Conservation (phyloP, 2,888 invertebrate species). For the Agelastica alni region DNA sequence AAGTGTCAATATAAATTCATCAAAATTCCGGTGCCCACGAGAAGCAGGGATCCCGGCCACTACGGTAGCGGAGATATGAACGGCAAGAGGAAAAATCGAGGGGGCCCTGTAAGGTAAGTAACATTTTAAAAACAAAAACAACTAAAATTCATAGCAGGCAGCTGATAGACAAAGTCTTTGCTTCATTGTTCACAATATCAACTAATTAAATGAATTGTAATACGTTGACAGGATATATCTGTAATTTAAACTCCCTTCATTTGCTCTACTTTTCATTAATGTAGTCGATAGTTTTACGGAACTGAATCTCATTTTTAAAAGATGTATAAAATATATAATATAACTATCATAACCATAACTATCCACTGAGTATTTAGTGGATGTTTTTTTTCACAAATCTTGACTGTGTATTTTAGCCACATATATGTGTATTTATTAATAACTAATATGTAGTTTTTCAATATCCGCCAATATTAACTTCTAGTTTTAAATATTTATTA, state of each 20-base stretch:
- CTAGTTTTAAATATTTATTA: too few species aligned
- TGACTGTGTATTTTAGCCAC: too few species aligned
- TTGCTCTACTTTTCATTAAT: slow-evolving; percentile 21
- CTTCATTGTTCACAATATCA: too few species aligned
- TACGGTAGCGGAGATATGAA: slow-evolving; percentile 74
- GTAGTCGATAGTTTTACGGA: slow-evolving; percentile 1
- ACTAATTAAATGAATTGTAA: slow-evolving; percentile 6
- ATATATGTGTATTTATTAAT: too few species aligned
- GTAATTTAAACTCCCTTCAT: slow-evolving; percentile 12
- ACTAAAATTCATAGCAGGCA: background rate
- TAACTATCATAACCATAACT: too few species aligned
- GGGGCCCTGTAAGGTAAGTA: slow-evolving; percentile 73
- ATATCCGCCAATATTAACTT: too few species aligned
- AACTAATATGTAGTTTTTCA: too few species aligned
- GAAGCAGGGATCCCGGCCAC: slow-evolving; percentile 79
- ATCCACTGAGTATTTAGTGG: too few species aligned
- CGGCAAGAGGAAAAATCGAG: slow-evolving; percentile 83
- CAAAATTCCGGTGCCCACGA: slow-evolving; percentile 88
- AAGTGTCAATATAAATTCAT: slow-evolving; percentile 47
- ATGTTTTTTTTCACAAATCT: too few species aligned
- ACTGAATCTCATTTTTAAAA: too few species aligned
- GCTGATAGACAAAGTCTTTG: background rate
- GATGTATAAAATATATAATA: too few species aligned
- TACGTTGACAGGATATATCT: slow-evolving; percentile 7
- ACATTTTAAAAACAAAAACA: slow-evolving; percentile 31